Evolutionary conservation across 2,888 invertebrate species (phyloP).

Genomic region (Oscheius myriophilus): DNA sequence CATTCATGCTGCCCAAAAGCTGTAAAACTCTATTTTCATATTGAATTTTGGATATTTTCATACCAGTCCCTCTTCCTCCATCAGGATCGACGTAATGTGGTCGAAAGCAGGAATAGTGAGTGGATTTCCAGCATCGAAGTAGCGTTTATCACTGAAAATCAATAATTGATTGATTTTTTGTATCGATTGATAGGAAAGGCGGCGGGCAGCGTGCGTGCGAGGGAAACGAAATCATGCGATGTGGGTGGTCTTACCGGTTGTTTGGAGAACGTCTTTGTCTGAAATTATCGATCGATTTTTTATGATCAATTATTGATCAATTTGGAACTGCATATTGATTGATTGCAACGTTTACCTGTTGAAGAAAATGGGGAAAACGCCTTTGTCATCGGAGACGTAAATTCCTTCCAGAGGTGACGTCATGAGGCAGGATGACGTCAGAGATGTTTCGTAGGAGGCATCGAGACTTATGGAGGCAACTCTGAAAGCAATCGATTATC

Average conservation of each 20-base stretch:
- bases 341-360: slow-evolving; percentile 33
- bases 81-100: slow-evolving; percentile 41
- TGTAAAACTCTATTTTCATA: slow-evolving; percentile 20
- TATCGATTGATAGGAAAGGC: not conserved
- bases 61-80: slow-evolving; percentile 49
- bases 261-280: slow-evolving; percentile 16
- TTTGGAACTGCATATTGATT: no score
- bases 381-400: slow-evolving; percentile 49
- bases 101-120: slow-evolving; percentile 46
- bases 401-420: slow-evolving; percentile 40
- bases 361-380: slow-evolving; percentile 50
- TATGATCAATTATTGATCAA: no score
- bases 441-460: slow-evolving; percentile 44
- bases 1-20: slow-evolving; percentile 49
- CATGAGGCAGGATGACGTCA: slow-evolving; percentile 51
- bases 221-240: slow-evolving; percentile 9
- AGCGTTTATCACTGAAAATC: slow-evolving; percentile 52
- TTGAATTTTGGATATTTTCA: not conserved
- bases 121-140: slow-evolving; percentile 48
- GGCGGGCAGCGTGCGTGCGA: not conserved
- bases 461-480: slow-evolving; percentile 51
- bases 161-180: not conserved
- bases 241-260: slow-evolving; percentile 8
- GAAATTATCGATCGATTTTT: not conserved
- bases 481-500: slow-evolving; percentile 23